These are phyloP conservation scores for Propsilocerus akamusi DNA, from an alignment of 1,140 invertebrate genomes.

Conservation along the genomic window DNA sequence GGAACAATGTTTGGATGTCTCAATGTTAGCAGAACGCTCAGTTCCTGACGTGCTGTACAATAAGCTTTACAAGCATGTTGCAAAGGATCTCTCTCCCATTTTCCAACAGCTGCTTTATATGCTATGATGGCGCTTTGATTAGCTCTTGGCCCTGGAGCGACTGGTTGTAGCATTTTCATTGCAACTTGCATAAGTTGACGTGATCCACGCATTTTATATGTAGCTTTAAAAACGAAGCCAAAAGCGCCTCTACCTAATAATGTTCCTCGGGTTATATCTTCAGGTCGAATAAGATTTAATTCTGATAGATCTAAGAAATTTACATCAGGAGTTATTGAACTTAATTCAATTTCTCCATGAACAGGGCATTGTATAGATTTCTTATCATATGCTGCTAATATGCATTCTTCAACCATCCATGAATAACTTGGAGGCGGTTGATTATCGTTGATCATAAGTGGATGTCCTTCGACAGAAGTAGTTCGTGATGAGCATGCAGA, in stretches of 20 bases:
- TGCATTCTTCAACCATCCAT: conserved; percentile 92
- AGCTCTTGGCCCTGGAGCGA: conserved; percentile 65
- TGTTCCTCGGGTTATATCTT: conserved; percentile 57
- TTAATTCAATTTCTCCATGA: conserved; percentile 38
- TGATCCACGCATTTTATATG: conserved; percentile 40
- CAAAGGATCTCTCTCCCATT: conserved; percentile 80
- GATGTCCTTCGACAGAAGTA: conserved; percentile 63
- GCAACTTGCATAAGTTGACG: conserved; percentile 55
- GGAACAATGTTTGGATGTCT: conserved; percentile 85
- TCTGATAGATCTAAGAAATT: conserved; percentile 78
- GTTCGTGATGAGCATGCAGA: conserved; percentile 47
- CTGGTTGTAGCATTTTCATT: conserved; percentile 89
- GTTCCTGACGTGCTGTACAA: conserved; percentile 82
- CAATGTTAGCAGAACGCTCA: conserved; percentile 71
- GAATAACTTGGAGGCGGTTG: conserved; percentile 28
- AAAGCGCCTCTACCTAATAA: conserved; percentile 91
- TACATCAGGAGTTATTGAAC: conserved; percentile 54
- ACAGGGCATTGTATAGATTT: conserved; percentile 38
- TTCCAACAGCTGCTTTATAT: conserved; percentile 52
- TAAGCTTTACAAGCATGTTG: conserved; percentile 90
- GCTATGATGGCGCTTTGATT: conserved; percentile 26
- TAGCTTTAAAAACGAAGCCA: conserved; percentile 86
- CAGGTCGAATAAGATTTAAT: conserved; percentile 54
- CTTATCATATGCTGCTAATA: conserved; percentile 55
- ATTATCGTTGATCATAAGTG: conserved; percentile 23